Percentiles rank a stretch among this genome's conserved stretches.
Evolutionary conservation across 2,797 vertebrate genomes (phyloP).

Genomic region (Pteronotus mesoamericanus): DNA sequence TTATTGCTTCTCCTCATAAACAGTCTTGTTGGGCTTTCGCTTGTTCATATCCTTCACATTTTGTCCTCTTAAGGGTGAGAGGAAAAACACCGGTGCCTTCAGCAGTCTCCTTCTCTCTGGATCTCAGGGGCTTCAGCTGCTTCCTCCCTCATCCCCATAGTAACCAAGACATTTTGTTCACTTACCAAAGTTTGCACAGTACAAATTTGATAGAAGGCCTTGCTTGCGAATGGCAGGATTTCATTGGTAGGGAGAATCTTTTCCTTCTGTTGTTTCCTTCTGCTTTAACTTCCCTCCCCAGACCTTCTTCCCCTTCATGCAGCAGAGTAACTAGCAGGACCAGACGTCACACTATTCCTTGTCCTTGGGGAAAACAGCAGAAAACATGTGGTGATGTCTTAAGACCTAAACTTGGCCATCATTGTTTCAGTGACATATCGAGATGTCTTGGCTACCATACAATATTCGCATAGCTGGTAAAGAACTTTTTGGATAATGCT

Average conservation of each 20-base stretch:
- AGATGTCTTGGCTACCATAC: not conserved
- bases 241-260: not conserved
- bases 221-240: not conserved
- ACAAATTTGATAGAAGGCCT: not conserved
- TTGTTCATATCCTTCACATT: conserved; percentile 44
- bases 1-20: conserved; percentile 65
- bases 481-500: conserved; percentile 37
- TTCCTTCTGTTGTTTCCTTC: not conserved
- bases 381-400: not conserved
- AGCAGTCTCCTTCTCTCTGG: not conserved
- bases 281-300: not conserved
- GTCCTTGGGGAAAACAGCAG: not conserved
- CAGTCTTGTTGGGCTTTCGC: conserved; percentile 58
- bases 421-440: not conserved
- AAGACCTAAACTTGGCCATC: not conserved
- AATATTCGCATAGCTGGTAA: not conserved
- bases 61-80: conserved; percentile 36
- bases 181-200: not conserved
- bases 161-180: not conserved
- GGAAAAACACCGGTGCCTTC: not conserved
- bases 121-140: not conserved
- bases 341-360: not conserved
- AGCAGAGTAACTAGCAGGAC: not conserved
- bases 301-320: not conserved
- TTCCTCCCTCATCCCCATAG: not conserved